Percentiles rank a stretch among this genome's conserved stretches.
phyloP scores from a whole-genome alignment of 2,113 vertebrate species.

The Solea senegalensis region DNA sequence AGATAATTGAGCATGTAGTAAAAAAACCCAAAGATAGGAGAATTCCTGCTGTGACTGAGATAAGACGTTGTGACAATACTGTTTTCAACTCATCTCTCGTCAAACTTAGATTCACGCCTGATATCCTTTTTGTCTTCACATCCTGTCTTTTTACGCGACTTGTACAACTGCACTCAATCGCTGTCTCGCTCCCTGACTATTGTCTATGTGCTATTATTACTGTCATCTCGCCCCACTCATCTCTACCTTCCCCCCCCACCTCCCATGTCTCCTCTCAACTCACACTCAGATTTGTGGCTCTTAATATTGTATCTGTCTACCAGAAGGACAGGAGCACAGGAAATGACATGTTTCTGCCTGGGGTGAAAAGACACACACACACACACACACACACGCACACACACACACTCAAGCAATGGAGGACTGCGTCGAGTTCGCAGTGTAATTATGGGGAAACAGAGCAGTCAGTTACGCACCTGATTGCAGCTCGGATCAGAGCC shows the following conservation, averaged over 20 bases:
- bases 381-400: slow-evolving; percentile 9
- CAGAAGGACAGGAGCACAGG: slow-evolving; percentile 75
- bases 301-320: slow-evolving; percentile 80
- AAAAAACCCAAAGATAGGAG: slow-evolving; percentile 53
- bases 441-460: slow-evolving; percentile 78
- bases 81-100: slow-evolving; percentile 55
- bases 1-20: slow-evolving; percentile 69
- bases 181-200: slow-evolving; percentile 64
- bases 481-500: slow-evolving; percentile 68
- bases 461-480: slow-evolving; percentile 78
- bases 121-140: slow-evolving; percentile 71
- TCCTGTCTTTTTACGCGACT: slow-evolving; percentile 72
- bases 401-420: slow-evolving; percentile 47
- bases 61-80: slow-evolving; percentile 65
- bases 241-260: slow-evolving; percentile 15
- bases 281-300: slow-evolving; percentile 76
- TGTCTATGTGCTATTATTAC: slow-evolving; percentile 77
- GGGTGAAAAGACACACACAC: slow-evolving; percentile 63
- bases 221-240: slow-evolving; percentile 49
- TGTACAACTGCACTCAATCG: slow-evolving; percentile 68
- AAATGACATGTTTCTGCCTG: slow-evolving; percentile 79
- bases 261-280: slow-evolving; percentile 67
- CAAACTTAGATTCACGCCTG: slow-evolving; percentile 63
- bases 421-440: slow-evolving; percentile 65
- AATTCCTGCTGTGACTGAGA: slow-evolving; percentile 63